A percentile compares a stretch with the other conserved stretches of the same genome.
These are phyloP conservation scores for Spodoptera picta DNA, from an alignment of 2,888 invertebrate species.

Conservation along the genomic window DNA sequence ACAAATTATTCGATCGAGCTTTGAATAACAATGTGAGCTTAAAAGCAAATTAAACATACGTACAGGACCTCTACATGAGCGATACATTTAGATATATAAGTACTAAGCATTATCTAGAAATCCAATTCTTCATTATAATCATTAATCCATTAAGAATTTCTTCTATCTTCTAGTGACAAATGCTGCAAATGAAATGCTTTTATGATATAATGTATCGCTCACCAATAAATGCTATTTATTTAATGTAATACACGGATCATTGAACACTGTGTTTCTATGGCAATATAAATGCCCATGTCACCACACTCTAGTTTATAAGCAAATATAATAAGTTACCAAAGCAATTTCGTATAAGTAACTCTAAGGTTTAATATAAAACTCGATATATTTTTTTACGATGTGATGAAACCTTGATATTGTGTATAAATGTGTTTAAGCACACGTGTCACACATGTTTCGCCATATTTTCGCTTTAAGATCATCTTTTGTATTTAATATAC, in stretches of 20 bases:
- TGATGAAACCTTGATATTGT: constrained; percentile 60
- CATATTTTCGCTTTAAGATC: constrained; percentile 74
- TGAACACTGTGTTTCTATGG: constrained; percentile 38
- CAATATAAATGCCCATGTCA: constrained; percentile 50
- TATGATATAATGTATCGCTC: constrained; percentile 39
- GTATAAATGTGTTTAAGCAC: constrained; percentile 52
- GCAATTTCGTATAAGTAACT: constrained; percentile 78
- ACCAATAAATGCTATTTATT: constrained; percentile 42
- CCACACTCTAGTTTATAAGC: constrained; percentile 68
- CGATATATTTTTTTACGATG: constrained; percentile 80
- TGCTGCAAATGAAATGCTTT: constrained; percentile 2
- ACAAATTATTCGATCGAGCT: constrained; percentile 72
- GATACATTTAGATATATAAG: constrained; percentile 32
- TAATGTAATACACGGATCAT: constrained; percentile 29
- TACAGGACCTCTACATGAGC: constrained; percentile 35
- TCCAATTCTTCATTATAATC: constrained; percentile 2
- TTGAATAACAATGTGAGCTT: constrained; percentile 51
- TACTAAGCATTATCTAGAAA: constrained; percentile 9
- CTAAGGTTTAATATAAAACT: constrained; percentile 63
- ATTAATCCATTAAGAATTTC: too few species aligned
- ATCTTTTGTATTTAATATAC: constrained; percentile 76
- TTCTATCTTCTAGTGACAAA: background rate
- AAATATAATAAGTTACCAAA: constrained; percentile 85
- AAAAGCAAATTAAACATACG: constrained; percentile 27
- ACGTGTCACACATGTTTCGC: constrained; percentile 59